Base-by-base conservation (phyloP, 2,113 vertebrate species). In the Macheiramphus alcinus region DNA sequence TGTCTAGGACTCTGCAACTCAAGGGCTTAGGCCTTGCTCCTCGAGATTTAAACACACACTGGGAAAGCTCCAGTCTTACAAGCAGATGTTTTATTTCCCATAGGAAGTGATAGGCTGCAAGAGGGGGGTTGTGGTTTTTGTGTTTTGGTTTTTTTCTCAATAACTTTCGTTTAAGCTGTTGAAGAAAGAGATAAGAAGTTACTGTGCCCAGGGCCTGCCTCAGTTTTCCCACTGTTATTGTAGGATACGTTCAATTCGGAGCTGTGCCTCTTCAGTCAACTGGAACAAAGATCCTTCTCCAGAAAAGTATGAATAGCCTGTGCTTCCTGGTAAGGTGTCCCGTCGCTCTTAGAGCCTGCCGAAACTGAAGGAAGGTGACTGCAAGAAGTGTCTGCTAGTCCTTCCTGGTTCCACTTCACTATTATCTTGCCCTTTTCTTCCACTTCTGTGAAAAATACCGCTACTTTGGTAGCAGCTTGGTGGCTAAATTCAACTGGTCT, bases 121-220 rank as follows among this genome's bases (percentile, higher is more conserved):
- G 45, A 38, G 7, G 8, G 11, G 5, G 4, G 5, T 4, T 42
- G 32, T 40, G 11, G 3, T 2, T 10, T 27, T 4, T 55, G 34
- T 29, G 18, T 34, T 52, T 26, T 31, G 7, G 8, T 48, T n/a
- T 81, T 62, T 29, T 27, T 1, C 31, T 29, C 23, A 90, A 26
- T 63, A 83, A 63, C 31, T 48, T 62, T 6, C 17, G 4, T 70
- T 80, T 63, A 91, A 82, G 6, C 19, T 61, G 34, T 43, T 76
- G 10, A 23, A 25, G 55, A 82, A 79, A 31, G 26, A 23, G 34
- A 15, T 32, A 31, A 42, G 26, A 56, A 40, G 12, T 68, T 76
- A n/a, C 15, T 1, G 0, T 45, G 13, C 21, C 26, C 12, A 36
- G 10, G 9, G 13, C 16, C 38, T 81, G 29, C 36, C 8, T 65